Percentiles rank a stretch among this genome's conserved stretches.
Evolutionary conservation across 2,113 vertebrate species (phyloP).

Genomic region (Apistogramma diplotaenia): DNA sequence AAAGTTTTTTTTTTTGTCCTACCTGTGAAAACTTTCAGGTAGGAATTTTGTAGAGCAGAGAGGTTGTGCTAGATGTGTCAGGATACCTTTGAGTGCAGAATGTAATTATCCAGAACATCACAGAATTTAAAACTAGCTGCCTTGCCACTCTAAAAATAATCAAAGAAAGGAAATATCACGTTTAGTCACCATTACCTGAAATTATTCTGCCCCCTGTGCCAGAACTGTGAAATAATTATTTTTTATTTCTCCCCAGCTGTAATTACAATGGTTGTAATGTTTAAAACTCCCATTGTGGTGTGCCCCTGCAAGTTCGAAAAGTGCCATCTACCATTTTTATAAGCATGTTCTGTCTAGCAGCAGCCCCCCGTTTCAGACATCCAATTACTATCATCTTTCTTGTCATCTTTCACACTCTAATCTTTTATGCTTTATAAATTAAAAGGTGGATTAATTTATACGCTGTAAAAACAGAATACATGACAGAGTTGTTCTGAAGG

Average conservation of each 20-base stretch:
- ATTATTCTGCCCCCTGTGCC: constrained; percentile 1
- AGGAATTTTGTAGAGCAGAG: neutral
- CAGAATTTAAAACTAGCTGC: neutral
- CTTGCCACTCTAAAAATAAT: neutral
- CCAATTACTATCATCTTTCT: neutral
- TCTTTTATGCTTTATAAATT: neutral
- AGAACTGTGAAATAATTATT: neutral
- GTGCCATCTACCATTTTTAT: neutral
- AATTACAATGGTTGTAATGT: neutral
- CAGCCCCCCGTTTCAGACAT: neutral
- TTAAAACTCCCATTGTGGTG: neutral
- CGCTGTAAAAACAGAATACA: neutral
- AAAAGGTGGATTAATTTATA: neutral
- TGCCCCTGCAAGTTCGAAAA: neutral
- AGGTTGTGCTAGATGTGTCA: neutral
- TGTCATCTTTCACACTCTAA: neutral
- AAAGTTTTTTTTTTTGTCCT: neutral
- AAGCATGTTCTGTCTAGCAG: neutral
- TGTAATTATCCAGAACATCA: constrained; percentile 30
- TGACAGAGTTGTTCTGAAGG: neutral
- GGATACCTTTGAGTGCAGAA: constrained; percentile 1
- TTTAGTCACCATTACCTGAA: constrained; percentile 19
- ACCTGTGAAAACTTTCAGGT: constrained; percentile 1
- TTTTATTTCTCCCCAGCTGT: neutral
- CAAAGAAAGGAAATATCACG: constrained; percentile 9